A percentile compares a stretch with the other conserved stretches of the same genome.
Evolutionary conservation across 2,797 vertebrate genomes (phyloP).

Genomic region (Tenualosa thibaudeaui): DNA sequence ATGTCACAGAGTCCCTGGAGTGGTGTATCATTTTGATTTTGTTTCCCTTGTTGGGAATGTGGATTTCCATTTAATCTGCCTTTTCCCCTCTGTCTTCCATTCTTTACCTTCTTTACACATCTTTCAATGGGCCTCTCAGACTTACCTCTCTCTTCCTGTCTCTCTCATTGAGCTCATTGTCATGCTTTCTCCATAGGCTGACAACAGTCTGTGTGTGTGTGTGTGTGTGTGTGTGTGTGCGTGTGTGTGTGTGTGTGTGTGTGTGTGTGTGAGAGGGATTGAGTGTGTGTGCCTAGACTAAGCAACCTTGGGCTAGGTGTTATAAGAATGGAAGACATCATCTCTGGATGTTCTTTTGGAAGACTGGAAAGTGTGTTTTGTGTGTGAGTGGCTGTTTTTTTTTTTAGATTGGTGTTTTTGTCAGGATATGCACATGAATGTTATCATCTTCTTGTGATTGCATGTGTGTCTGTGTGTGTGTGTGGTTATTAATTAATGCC

Average conservation of each 20-base stretch:
- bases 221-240: not conserved
- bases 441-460: not conserved
- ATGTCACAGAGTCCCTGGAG: not conserved
- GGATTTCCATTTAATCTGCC: not conserved
- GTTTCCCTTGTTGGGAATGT: not conserved
- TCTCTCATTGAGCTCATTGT: not conserved
- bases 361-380: not conserved
- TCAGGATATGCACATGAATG: too few species aligned
- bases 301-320: constrained; percentile 2
- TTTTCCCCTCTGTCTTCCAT: not conserved
- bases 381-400: not conserved
- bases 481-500: not conserved
- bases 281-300: not conserved
- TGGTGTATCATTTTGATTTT: not conserved
- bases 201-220: not conserved
- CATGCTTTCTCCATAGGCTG: not conserved
- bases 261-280: not conserved
- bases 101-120: not conserved
- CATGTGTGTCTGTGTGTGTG: not conserved
- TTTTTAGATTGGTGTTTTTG: too few species aligned
- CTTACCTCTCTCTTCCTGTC: not conserved
- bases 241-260: not conserved
- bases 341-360: not conserved
- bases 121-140: not conserved
- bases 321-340: not conserved